Evolutionary conservation across 2,113 vertebrate species (phyloP), one percentile per base, ranked within the genome.

Genomic region (Triplophysa dalaica): DNA sequence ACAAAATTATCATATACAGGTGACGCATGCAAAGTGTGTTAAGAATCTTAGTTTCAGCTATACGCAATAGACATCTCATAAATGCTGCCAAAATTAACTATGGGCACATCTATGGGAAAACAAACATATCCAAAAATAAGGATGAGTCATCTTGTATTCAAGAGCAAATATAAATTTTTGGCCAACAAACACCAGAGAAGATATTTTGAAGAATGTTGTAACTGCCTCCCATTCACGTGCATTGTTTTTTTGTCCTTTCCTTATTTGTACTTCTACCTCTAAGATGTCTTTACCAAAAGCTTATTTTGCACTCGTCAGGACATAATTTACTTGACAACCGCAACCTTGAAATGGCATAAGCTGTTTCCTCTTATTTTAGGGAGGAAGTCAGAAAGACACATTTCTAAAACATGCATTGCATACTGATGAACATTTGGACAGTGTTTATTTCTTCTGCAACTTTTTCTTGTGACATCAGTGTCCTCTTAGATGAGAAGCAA

Each of bases 401-500:
- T 52, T 9, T 45, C 72, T 75, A 61, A 38, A 77, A 63, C 69
- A 81, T 7, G 22, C 13, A 38, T 13, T 41, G 48, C 70, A 45
- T 33, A 79, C 61, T 65, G 54, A 72, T 62, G 61, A 21, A 22
- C 63, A 38, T 73, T 77, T 64, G 16, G 58, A 58, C 16, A 48
- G 50, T 21, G 7, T 65, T 70, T 68, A 64, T 45, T 74, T 33
- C 21, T 14, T 63, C 6, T 65, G 63, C 41, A 41, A 60, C 73
- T 68, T 73, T 75, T 68, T 29, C 12, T 19, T 70, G 58, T 81
- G 24, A 79, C 73, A 81, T 81, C 58, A 79, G 64, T 79, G 74
- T 85, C 86, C 84, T 85, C 88, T 80, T 84, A 83, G 87, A 75
- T 43, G 14, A 62, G 14, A 69, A 68, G 63, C 56, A 75, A 86